Base-by-base conservation (phyloP, 2,888 invertebrate genomes). In the Eurytoma californica region DNA sequence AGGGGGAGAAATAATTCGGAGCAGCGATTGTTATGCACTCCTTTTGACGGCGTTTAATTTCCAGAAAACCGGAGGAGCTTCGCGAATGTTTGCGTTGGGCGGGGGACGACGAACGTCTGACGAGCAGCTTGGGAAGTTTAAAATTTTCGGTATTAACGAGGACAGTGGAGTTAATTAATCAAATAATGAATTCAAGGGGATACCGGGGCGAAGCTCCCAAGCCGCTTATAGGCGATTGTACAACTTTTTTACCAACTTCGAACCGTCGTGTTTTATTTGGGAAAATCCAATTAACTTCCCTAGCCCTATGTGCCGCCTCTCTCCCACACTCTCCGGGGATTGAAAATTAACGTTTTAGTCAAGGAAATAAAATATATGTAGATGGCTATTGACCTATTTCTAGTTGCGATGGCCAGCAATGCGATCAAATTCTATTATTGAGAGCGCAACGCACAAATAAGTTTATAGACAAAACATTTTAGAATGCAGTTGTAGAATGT, bases 121-220 rank as follows among this genome's bases (percentile, higher is more conserved):
- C 9, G 51, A 49, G 61, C 20, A 51, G 14, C 30, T 47, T 16
- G 12, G 16, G 16, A 49, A 61, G 49, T 51, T 53, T 51, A 28
- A 51, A 73, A 53, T 55, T 39, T 65, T 20, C 24, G 20, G 53
- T 51, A 30, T 61, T n/a, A 51, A n/a, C n/a, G 53, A 3, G 28
- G 39, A 60, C 63, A 72, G 30, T 53, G 24, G 47, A 75, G 74
- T 60, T 51, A 74, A 67, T 67, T 74, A 74, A 67, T 74, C 53
- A 75, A 60, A 74, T 66, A 74, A 67, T 24, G 28, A 49, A 67
- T 67, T 60, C 49, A 61, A 24, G 30, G 14, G 60, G 51, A 5
- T 16, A 53, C 3, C 30, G 20, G n/a, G 4, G 39, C 0, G 20
- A 30, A 30, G 18, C 30, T 51, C 30, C n/a, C 14, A 66, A 60